Base-by-base conservation (phyloP, 2,113 vertebrate genomes). In the Erythrolamprus reginae region DNA sequence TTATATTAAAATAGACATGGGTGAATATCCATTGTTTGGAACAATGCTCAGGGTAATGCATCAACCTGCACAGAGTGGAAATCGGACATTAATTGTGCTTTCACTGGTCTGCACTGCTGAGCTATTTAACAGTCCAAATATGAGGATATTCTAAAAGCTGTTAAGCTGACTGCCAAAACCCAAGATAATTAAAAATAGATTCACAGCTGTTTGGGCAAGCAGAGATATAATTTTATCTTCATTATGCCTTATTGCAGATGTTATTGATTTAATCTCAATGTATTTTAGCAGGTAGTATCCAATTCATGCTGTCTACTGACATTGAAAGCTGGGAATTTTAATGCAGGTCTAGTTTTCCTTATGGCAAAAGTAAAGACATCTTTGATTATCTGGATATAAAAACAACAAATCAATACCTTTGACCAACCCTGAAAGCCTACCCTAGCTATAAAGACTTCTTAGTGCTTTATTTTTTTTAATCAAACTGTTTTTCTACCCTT, bases 211-310 rank as follows among this genome's bases (percentile, higher is more conserved):
- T 97, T 95, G 90, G 94, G 95, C 97, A 97, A 97, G 95, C 96
- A 95, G 96, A 97, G 96, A 97, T 97, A 97, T 96, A 97, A 97
- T 97, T 97, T 97, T 96, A 96, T 97, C 97, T 97, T 97, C 97
- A 97, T 98, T 98, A 97, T 97, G 97, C 96, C 96, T 97, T 97
- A 97, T 97, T 97, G 97, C 97, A 97, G 97, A 97, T 97, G 97
- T 97, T 97, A 97, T 95, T 98, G 97, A 97, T 97, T 97, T 96
- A 96, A 96, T 96, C 96, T 96, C 95, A 90, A 94, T 93, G 96
- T 94, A 92, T 96, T 97, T 97, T 87, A 86, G 93, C 92, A 89
- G 90, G 95, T 94, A 95, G 94, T 96, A 97, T 96, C 95, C 95
- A 96, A 95, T 96, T 95, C 91, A 52, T 0, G 0, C 93, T 48